phyloP scores from a whole-genome alignment of 2,113 vertebrate genomes.

The Sinosuthora webbiana region DNA sequence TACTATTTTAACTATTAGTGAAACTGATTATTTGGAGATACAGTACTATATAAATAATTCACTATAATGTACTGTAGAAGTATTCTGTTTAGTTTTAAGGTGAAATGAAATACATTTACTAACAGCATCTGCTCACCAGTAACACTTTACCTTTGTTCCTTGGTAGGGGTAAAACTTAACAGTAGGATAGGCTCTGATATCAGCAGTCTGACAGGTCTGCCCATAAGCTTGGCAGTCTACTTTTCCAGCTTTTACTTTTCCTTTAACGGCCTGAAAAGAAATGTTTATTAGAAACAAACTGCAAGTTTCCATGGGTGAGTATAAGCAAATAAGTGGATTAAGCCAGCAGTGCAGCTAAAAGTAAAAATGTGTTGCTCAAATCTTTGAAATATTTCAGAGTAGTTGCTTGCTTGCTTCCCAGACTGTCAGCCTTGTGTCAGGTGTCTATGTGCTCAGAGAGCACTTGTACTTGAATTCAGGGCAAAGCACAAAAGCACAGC shows the following conservation, averaged over 20 bases:
- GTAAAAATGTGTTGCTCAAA: background rate
- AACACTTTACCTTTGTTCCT: conserved; percentile 76
- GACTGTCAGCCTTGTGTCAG: background rate
- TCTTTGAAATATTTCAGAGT: background rate
- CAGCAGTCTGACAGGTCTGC: conserved; percentile 86
- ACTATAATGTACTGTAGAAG: background rate
- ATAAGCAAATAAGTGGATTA: background rate
- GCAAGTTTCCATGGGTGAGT: background rate
- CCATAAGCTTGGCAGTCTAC: conserved; percentile 90
- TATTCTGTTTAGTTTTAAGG: background rate
- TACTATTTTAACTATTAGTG: background rate
- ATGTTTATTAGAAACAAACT: background rate
- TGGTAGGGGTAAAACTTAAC: conserved; percentile 86
- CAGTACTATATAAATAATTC: background rate
- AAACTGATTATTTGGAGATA: background rate
- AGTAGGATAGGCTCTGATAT: conserved; percentile 89
- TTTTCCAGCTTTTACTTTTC: conserved; percentile 89
- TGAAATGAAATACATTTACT: background rate
- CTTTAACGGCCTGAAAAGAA: conserved; percentile 84
- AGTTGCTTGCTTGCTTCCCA: background rate
- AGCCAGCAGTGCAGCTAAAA: background rate
- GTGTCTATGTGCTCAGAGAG: background rate
- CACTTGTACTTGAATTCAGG: background rate
- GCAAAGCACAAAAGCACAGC: background rate
- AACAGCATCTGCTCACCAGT: background rate